Percentiles rank a stretch among this genome's conserved stretches.
phyloP scores from a whole-genome alignment of 2,797 vertebrate genomes.

The Neosalanx taihuensis region DNA sequence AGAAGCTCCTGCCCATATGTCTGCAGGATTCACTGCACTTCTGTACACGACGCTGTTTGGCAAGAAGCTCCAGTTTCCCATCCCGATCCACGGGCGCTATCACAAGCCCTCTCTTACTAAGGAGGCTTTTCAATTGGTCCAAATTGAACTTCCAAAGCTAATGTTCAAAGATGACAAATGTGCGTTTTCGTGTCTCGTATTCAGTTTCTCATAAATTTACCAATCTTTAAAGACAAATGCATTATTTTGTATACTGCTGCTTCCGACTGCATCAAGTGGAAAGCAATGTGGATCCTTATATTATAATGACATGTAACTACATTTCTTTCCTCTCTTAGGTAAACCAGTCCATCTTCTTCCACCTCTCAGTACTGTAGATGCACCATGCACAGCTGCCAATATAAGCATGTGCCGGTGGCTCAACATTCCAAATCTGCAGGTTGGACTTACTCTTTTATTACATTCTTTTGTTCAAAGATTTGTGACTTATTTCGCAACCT shows the following conservation, averaged over 20 bases:
- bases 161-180: constrained; percentile 76
- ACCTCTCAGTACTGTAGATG: constrained; percentile 44
- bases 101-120: constrained; percentile 72
- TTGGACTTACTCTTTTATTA: constrained; percentile 24
- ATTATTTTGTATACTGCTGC: too few species aligned
- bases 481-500: too few species aligned
- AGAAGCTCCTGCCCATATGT: constrained; percentile 84
- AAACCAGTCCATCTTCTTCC: constrained; percentile 19
- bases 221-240: too few species aligned
- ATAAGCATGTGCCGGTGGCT: constrained; percentile 72
- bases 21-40: constrained; percentile 68
- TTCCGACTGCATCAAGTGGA: too few species aligned
- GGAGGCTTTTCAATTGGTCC: constrained; percentile 46
- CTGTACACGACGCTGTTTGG: constrained; percentile 68
- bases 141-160: constrained; percentile 75
- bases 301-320: too few species aligned
- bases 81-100: constrained; percentile 89
- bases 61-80: constrained; percentile 58
- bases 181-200: constrained; percentile 50
- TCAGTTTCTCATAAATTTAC: too few species aligned
- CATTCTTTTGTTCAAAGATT: too few species aligned
- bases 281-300: too few species aligned
- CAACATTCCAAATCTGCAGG: constrained; percentile 59
- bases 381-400: constrained; percentile 68
- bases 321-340: constrained; percentile 46